Base-by-base conservation (phyloP, 2,888 invertebrate species). In the Miltochrista miniata region DNA sequence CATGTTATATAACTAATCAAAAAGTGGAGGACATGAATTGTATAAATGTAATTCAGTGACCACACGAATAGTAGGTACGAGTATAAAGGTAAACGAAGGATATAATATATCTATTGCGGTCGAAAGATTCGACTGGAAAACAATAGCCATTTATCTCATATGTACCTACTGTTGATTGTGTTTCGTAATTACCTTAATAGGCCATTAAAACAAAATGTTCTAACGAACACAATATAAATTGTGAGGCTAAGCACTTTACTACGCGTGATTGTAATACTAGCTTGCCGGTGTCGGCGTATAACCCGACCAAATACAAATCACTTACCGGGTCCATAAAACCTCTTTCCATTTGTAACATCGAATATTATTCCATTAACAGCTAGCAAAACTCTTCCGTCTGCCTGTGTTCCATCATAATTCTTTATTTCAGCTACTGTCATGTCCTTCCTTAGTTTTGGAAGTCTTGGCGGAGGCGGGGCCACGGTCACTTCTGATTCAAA, bases 361-460 rank as follows among this genome's bases (percentile, higher is more conserved):
- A 97, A 99, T 36, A 99, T 96, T 80, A 95, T 96, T 48, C 98
- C 96, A 83, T 98, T 98, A 41, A 99, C 97, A 37, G 97, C 98
- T 34, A 99, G 94, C 64, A 98, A 92, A 63, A 99, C 95, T 75
- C 98, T 93, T 35, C 97, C 98, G 79, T 98, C 98, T 37, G 94
- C 91, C 73, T 95, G 96, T 51, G 93, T 96, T 15, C 99, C 99
- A 75, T 96, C 94, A 81, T 94, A 98, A 72, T 95, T 93, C 72
- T 94, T 95, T 66, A 99, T 90, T 87, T 99, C 98, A 69, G 96
- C 94, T 37, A 97, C 92, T 29, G 97, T 97, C 84, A 99, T 96
- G 86, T 99, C 99, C 75, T 95, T 94, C 70, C 96, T 95, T 76
- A 98, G 77, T 87, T 96, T 97, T 1, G 97, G 96, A 62, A 98